Evolutionary conservation across 1,140 invertebrate genomes (phyloP).

Genomic region (Tetramorium simillimum): DNA sequence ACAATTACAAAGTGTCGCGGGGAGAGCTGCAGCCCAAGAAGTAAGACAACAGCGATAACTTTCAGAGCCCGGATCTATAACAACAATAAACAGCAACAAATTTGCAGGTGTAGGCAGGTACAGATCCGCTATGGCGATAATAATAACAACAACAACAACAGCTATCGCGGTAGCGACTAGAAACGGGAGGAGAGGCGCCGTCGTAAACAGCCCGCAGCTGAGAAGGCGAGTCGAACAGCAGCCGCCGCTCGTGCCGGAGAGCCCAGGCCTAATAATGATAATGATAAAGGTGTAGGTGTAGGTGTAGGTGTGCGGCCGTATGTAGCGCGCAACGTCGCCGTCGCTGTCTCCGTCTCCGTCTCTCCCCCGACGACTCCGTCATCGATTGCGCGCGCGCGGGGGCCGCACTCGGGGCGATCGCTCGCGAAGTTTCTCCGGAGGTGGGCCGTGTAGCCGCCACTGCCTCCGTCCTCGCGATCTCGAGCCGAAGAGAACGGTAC

Average conservation of each 20-base stretch:
- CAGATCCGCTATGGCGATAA: not conserved
- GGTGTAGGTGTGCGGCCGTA: slow-evolving; percentile 6
- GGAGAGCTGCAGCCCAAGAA: not conserved
- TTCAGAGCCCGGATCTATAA: not conserved
- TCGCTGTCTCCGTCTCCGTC: not conserved
- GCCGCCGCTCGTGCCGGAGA: not conserved
- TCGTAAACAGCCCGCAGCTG: not conserved
- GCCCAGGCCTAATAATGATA: not conserved
- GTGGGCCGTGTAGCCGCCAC: slow-evolving; percentile 18
- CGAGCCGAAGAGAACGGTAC: not conserved
- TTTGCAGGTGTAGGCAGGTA: not conserved
- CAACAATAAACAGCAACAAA: not conserved
- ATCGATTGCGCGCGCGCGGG: slow-evolving; percentile 36
- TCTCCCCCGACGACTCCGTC: not conserved
- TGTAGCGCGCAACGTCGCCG: slow-evolving; percentile 19
- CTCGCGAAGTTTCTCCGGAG: slow-evolving; percentile 21
- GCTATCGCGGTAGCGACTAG: too few relatives aligned
- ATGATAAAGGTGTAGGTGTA: slow-evolving; percentile 7
- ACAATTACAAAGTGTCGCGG: not conserved
- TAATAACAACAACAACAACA: too few relatives aligned
- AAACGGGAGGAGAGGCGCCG: too few relatives aligned
- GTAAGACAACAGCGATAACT: not conserved
- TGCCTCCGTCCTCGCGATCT: not conserved
- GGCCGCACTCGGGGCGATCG: slow-evolving; percentile 2
- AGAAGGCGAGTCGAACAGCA: not conserved